These are phyloP conservation scores for Acheta domesticus DNA, from an alignment of 2,888 invertebrate genomes.

Conservation along the genomic window DNA sequence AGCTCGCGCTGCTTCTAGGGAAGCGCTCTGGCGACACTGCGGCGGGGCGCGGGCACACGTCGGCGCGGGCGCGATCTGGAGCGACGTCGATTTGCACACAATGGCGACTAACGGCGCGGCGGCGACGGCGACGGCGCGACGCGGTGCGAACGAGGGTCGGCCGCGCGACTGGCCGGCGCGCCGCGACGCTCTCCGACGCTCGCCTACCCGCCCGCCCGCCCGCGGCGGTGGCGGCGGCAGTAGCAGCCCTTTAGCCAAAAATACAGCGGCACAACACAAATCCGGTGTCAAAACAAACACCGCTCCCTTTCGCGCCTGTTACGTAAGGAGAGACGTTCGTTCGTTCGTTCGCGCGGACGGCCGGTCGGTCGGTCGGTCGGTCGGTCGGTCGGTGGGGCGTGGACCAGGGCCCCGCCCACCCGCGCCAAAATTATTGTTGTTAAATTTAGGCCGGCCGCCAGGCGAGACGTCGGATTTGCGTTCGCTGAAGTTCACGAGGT, in stretches of 20 bases:
- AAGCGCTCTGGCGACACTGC: too few species aligned
- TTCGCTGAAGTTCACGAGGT: too few species aligned
- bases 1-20: too few species aligned
- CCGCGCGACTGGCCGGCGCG: background rate
- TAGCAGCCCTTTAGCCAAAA: conserved; percentile 1
- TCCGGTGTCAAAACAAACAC: conserved; percentile 12
- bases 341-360: too few species aligned
- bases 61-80: too few species aligned
- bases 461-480: too few species aligned
- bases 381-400: too few species aligned
- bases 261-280: background rate
- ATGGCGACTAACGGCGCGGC: too few species aligned
- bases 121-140: too few species aligned
- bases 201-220: background rate
- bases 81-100: too few species aligned
- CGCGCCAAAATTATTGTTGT: conserved; percentile 18
- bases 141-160: background rate
- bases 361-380: too few species aligned
- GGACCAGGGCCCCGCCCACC: background rate
- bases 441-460: background rate
- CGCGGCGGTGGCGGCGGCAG: background rate
- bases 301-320: background rate
- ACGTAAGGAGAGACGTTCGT: background rate
- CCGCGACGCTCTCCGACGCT: background rate
- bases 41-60: too few species aligned